Percentiles rank a stretch among this genome's conserved stretches.
These are phyloP conservation scores for Stramonita haemastoma DNA, from an alignment of 2,888 invertebrate species.

Conservation along the genomic window DNA sequence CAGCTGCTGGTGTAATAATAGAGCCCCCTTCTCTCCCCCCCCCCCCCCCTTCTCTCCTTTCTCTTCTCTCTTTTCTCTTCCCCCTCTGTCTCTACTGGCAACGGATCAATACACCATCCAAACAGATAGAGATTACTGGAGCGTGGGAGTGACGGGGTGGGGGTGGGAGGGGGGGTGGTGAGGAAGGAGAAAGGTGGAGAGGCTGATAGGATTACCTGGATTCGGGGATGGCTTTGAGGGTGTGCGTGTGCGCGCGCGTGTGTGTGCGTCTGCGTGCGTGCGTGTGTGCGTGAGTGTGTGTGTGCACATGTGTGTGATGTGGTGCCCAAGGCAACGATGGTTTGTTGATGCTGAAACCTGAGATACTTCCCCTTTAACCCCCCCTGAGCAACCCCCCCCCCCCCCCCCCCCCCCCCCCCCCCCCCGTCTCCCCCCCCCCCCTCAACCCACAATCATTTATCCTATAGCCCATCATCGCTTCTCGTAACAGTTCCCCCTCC, in stretches of 20 bases:
- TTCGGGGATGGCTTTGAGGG: background rate
- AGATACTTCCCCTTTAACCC: background rate
- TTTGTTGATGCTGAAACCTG: background rate
- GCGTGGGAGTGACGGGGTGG: background rate
- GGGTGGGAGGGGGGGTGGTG: background rate
- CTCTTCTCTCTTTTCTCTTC: background rate
- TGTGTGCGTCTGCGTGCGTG: background rate
- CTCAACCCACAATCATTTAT: background rate
- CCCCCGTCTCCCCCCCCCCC: background rate
- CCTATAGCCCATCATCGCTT: no score
- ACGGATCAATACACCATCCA: background rate
- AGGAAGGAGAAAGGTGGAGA: background rate
- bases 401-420: background rate
- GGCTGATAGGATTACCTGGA: background rate
- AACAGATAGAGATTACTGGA: conserved; percentile 13
- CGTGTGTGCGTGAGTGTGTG: background rate
- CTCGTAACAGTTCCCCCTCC: background rate
- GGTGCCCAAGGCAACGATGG: background rate
- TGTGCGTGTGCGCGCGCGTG: background rate
- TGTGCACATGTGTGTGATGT: background rate
- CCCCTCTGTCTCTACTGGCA: background rate
- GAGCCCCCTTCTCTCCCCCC: background rate
- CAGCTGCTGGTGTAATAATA: conserved; percentile 4
- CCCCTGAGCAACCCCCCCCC: background rate
- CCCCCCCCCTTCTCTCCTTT: background rate